Percentiles rank a stretch among this genome's conserved stretches.
These are phyloP conservation scores for human DNA, from an alignment of 2,113 vertebrate genomes.

Conservation along the genomic window GRCh38 chr16:13364001-13364500, in stretches of 20 bases:
- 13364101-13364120: neutral
- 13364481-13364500: slow-evolving; percentile 69
- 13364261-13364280: neutral
- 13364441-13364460: slow-evolving; percentile 49
- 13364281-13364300: neutral
- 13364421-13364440: slow-evolving; percentile 57
- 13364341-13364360: slow-evolving; percentile 46
- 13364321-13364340: neutral
- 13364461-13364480: slow-evolving; percentile 66
- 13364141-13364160: neutral
- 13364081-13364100: neutral
- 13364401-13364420: slow-evolving; percentile 36
- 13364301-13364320: neutral
- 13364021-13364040: neutral
- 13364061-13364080: neutral
- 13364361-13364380: slow-evolving; percentile 1
- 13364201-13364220: neutral
- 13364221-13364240: neutral
- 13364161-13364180: neutral
- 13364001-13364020: neutral
- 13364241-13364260: neutral
- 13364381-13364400: slow-evolving; percentile 67
- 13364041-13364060: neutral
- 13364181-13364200: neutral
- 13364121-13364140: neutral